Conservation (phyloP, 2,888 invertebrate genomes). For the Macrosiphum euphorbiae region DNA sequence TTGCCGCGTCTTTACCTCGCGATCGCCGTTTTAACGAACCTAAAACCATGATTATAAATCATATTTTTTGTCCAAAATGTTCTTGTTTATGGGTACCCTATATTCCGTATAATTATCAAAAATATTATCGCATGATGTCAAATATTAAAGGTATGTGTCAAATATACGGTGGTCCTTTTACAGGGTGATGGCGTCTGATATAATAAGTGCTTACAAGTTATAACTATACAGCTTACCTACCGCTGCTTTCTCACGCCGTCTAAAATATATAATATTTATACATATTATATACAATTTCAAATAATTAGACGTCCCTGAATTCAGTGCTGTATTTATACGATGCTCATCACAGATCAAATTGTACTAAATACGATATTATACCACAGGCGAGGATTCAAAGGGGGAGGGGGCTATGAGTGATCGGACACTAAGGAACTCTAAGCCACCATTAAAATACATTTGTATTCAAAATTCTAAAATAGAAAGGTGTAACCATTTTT, state of each 20-base stretch:
- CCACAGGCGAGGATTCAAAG: too few species aligned
- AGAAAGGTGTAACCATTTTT: too few species aligned
- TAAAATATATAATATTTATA: neutral
- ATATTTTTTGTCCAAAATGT: neutral
- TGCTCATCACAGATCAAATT: neutral
- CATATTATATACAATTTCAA: neutral
- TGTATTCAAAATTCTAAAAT: too few species aligned
- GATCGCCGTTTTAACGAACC: slow-evolving; percentile 42
- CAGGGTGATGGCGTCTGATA: neutral
- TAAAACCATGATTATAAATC: slow-evolving; percentile 18
- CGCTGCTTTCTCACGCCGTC: slow-evolving; percentile 28
- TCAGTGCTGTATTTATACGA: neutral
- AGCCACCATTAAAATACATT: too few species aligned
- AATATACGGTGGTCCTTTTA: neutral
- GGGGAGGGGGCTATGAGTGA: too few species aligned
- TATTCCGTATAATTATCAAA: slow-evolving; percentile 40
- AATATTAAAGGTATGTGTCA: neutral
- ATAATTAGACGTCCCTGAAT: neutral
- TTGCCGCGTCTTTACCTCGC: neutral
- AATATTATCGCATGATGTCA: neutral
- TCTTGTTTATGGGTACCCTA: neutral
- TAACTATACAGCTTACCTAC: neutral
- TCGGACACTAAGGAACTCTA: too few species aligned
- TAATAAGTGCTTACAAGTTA: neutral
- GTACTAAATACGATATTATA: neutral